These are phyloP conservation scores for Corapipo altera DNA, from an alignment of 2,113 vertebrate species.

Conservation along the genomic window DNA sequence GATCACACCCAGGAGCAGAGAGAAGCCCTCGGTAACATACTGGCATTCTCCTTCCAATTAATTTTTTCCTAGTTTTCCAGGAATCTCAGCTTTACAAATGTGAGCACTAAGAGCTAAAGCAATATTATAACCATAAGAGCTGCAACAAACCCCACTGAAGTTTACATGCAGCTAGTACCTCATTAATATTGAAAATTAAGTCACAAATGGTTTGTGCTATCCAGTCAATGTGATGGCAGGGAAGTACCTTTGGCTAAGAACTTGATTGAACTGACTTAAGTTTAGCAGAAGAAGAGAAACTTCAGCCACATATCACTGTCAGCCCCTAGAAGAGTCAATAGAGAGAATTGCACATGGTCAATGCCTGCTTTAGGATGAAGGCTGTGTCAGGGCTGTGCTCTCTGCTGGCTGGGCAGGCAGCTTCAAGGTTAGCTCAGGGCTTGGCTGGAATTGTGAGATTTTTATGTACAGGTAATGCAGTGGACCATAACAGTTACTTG, in stretches of 20 bases:
- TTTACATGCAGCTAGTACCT: neutral
- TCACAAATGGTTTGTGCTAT: neutral
- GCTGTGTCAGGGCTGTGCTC: neutral
- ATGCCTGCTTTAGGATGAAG: neutral
- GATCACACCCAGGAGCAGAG: neutral
- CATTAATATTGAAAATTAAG: neutral
- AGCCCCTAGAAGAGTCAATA: neutral
- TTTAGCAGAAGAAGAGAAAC: neutral
- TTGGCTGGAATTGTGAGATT: neutral
- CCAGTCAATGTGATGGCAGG: neutral
- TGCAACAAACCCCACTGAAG: neutral
- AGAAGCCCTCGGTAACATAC: neutral
- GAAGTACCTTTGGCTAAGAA: neutral
- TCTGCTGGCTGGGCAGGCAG: neutral
- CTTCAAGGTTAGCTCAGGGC: neutral
- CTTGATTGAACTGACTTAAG: neutral
- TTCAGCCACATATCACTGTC: neutral
- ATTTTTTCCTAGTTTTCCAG: neutral
- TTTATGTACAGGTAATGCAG: neutral
- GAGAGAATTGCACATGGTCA: rapidly evolving
- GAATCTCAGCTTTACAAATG: neutral
- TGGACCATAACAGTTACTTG: neutral
- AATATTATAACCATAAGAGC: neutral
- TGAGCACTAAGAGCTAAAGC: neutral
- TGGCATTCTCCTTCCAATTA: neutral